Conservation (phyloP, 2,888 invertebrate species). For the Polyommatus iphigenia region DNA sequence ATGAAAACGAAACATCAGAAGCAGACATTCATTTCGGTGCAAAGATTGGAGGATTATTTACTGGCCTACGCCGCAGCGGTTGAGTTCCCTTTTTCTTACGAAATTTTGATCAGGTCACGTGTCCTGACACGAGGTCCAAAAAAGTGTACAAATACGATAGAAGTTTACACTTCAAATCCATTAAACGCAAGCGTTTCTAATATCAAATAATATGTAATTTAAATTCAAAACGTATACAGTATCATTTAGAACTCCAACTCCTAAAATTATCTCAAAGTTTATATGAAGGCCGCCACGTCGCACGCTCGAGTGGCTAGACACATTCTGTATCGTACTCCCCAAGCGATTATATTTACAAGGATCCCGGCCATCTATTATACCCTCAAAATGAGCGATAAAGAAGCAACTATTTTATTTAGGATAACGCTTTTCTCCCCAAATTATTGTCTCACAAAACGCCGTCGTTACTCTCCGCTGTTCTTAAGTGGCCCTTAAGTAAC, state of each 20-base stretch:
- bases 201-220: neutral
- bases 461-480: neutral
- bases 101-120: too few relatives aligned
- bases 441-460: neutral
- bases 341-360: neutral
- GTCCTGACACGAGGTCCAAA: too few relatives aligned
- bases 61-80: too few relatives aligned
- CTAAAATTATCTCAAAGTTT: neutral
- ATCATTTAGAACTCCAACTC: neutral
- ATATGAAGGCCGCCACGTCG: neutral
- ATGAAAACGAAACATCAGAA: too few relatives aligned
- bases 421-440: neutral
- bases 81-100: too few relatives aligned
- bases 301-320: neutral
- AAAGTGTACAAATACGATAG: too few relatives aligned
- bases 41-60: too few relatives aligned
- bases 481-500: constrained; percentile 25
- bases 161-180: too few relatives aligned
- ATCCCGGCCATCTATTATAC: neutral
- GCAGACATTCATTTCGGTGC: too few relatives aligned
- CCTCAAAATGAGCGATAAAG: constrained; percentile 14
- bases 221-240: neutral
- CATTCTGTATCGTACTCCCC: neutral
- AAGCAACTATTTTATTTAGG: constrained; percentile 7
- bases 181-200: too few relatives aligned